These are phyloP conservation scores for Vannuccia rotundouncinata DNA, from an alignment of 2,888 invertebrate genomes.

Conservation along the genomic window DNA sequence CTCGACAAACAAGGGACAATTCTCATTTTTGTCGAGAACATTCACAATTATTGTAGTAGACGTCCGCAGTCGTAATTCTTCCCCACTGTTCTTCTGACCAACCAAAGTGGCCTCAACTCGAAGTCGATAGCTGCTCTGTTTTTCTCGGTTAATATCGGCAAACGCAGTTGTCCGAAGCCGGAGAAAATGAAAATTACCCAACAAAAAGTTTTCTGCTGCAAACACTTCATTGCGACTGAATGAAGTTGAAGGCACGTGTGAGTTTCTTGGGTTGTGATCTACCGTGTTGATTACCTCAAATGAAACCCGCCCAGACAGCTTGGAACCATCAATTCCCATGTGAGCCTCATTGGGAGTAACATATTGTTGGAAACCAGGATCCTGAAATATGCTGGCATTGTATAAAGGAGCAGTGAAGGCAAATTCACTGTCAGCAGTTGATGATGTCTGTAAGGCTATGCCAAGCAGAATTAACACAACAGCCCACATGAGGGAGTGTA, in stretches of 20 bases:
- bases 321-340: conserved; percentile 16
- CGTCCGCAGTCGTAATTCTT: not conserved
- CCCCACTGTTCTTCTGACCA: not conserved
- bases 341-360: conserved; percentile 21
- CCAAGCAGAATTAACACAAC: not conserved
- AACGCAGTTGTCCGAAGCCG: conserved; percentile 2
- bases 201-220: not conserved
- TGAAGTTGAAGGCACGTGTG: not conserved
- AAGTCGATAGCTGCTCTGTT: conserved; percentile 28
- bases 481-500: not conserved
- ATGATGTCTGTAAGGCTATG: not conserved
- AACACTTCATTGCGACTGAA: not conserved
- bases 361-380: conserved; percentile 8
- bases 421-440: not conserved
- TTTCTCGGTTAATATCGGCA: conserved; percentile 28
- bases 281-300: conserved; percentile 25
- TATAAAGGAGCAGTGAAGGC: conserved; percentile 31
- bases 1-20: conserved; percentile 36
- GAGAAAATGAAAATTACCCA: conserved; percentile 37
- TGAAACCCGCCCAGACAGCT: not conserved
- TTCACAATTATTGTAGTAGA: not conserved
- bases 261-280: not conserved
- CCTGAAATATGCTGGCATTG: conserved; percentile 35
- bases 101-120: conserved; percentile 31
- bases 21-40: conserved; percentile 37